phyloP scores from a whole-genome alignment of 2,888 invertebrate genomes.

The Podotricha telesiphe region DNA sequence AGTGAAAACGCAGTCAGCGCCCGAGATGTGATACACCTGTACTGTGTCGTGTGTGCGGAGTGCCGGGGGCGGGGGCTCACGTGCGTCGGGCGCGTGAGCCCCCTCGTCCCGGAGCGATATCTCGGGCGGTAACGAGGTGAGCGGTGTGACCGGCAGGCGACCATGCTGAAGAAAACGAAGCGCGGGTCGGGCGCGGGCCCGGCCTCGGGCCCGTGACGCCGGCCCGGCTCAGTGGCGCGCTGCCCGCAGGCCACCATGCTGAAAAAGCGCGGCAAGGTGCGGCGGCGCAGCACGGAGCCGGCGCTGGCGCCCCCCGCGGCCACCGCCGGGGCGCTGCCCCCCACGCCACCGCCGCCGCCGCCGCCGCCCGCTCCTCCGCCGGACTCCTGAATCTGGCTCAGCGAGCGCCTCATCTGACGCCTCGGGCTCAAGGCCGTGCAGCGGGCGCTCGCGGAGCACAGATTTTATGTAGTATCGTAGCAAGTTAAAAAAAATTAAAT shows the following conservation, averaged over 20 bases:
- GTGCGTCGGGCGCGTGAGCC: not conserved
- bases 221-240: slow-evolving; percentile 60
- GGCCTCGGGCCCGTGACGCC: slow-evolving; percentile 81
- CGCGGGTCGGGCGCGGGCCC: slow-evolving; percentile 92
- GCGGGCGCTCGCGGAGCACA: slow-evolving; percentile 63
- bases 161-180: slow-evolving; percentile 99
- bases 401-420: slow-evolving; percentile 87
- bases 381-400: slow-evolving; percentile 89
- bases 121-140: slow-evolving; percentile 48
- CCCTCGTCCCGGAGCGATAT: slow-evolving; percentile 29
- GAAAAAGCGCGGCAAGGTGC: slow-evolving; percentile 99
- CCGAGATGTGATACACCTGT: slow-evolving; percentile 41
- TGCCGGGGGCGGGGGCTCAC: slow-evolving; percentile 41
- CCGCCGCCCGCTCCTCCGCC: slow-evolving; percentile 70
- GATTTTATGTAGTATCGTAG: slow-evolving; percentile 42
- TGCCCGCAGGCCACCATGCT: slow-evolving; percentile 98
- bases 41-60: slow-evolving; percentile 16
- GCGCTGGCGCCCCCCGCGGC: slow-evolving; percentile 65
- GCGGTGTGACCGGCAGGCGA: slow-evolving; percentile 90
- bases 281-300: slow-evolving; percentile 96
- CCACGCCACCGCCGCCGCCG: slow-evolving; percentile 56
- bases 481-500: slow-evolving; percentile 27
- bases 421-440: slow-evolving; percentile 76
- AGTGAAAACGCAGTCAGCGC: slow-evolving; percentile 50
- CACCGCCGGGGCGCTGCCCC: slow-evolving; percentile 63